These are phyloP conservation scores for Lithobates sylvaticus DNA, from an alignment of 2,797 vertebrate species.

Conservation along the genomic window DNA sequence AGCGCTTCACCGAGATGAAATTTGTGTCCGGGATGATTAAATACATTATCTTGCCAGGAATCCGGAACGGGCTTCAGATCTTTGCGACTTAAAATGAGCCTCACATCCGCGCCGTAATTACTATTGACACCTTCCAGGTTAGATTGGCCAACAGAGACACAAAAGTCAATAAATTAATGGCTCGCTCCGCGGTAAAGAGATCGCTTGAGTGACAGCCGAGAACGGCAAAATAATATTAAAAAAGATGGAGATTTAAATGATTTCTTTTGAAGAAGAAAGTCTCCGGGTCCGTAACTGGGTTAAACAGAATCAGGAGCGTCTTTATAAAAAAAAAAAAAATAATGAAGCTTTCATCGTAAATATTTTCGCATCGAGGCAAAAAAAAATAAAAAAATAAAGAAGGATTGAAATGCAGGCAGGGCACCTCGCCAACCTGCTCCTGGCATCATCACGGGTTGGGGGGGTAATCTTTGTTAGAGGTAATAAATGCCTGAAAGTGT, in stretches of 20 bases:
- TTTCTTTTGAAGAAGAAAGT: neutral
- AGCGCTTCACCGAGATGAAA: too few relatives aligned
- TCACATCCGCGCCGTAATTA: constrained; percentile 49
- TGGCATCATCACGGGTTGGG: too few relatives aligned
- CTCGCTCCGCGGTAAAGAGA: constrained; percentile 11
- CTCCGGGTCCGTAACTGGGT: neutral
- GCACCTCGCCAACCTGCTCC: too few relatives aligned
- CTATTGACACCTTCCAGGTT: constrained; percentile 48
- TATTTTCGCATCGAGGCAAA: neutral
- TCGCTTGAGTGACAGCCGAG: constrained; percentile 1
- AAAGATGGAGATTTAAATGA: constrained; percentile 15
- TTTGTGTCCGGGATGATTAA: constrained; percentile 17
- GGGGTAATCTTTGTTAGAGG: too few relatives aligned
- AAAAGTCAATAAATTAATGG: constrained; percentile 41
- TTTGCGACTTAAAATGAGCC: constrained; percentile 42
- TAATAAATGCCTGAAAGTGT: too few relatives aligned
- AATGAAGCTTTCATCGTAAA: neutral
- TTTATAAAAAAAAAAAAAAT: too few relatives aligned
- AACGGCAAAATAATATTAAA: neutral
- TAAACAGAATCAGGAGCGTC: neutral
- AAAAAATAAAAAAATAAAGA: too few relatives aligned
- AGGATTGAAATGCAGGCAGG: neutral
- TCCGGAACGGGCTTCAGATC: constrained; percentile 1
- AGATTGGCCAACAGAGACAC: constrained; percentile 42
- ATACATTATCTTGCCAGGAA: constrained; percentile 35